phyloP scores from a whole-genome alignment of 2,797 vertebrate species.

The Semotilus atromaculatus region DNA sequence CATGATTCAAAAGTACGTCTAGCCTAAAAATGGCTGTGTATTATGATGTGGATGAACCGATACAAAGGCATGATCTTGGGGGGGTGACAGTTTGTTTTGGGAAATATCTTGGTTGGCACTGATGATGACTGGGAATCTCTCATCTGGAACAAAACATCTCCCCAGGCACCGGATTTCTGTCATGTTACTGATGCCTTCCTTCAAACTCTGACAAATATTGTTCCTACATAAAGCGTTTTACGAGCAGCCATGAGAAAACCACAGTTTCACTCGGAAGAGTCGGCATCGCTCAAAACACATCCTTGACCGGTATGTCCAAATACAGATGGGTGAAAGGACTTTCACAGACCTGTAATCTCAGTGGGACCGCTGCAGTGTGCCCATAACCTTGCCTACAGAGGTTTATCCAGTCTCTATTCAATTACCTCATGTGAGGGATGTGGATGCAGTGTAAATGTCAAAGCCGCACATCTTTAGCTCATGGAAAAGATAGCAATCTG shows the following conservation, averaged over 20 bases:
- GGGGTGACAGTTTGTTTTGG: conserved; percentile 29
- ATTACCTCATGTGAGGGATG: conserved; percentile 40
- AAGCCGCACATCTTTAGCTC: conserved; percentile 14
- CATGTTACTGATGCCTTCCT: conserved; percentile 32
- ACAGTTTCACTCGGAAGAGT: neutral
- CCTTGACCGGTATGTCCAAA: conserved; percentile 6
- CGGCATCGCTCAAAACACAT: neutral
- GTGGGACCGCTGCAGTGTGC: neutral
- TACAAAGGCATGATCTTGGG: conserved; percentile 23
- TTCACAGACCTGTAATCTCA: conserved; percentile 15
- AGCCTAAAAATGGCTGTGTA: neutral
- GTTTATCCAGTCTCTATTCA: conserved; percentile 40
- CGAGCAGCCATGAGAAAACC: neutral
- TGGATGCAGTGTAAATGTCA: conserved; percentile 50
- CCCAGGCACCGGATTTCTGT: conserved; percentile 27
- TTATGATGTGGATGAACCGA: conserved; percentile 24
- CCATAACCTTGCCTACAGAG: conserved; percentile 28
- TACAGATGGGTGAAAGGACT: conserved; percentile 3
- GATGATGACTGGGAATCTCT: conserved; percentile 32
- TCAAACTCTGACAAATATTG: conserved; percentile 34
- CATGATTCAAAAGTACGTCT: neutral
- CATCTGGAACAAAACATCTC: conserved; percentile 44
- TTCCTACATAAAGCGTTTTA: neutral
- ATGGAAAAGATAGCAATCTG: conserved; percentile 42
- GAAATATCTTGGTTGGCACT: conserved; percentile 22